Percentiles rank a stretch among this genome's conserved stretches.
phyloP scores from a whole-genome alignment of 2,888 invertebrate species.

The Leptinotarsa peninsularis region DNA sequence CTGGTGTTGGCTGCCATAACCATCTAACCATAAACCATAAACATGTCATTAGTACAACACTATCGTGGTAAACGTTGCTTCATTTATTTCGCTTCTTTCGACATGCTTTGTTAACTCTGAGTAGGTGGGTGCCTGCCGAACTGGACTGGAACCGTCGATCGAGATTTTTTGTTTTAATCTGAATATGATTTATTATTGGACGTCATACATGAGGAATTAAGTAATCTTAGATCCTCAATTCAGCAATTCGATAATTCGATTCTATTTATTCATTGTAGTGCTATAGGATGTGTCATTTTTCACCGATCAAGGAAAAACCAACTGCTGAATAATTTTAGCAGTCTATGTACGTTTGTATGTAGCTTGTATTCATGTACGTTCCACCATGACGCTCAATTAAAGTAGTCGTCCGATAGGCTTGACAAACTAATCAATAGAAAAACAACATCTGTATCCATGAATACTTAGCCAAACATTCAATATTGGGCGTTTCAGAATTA shows the following conservation, averaged over 20 bases:
- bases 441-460: no score
- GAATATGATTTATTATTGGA: constrained; percentile 11
- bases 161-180: constrained; percentile 2
- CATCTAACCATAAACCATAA: constrained; percentile 51
- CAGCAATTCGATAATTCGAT: not conserved
- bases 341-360: no score
- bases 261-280: not conserved
- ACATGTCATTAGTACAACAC: constrained; percentile 46
- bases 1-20: constrained; percentile 43
- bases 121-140: constrained; percentile 38
- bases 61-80: constrained; percentile 42
- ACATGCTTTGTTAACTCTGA: constrained; percentile 44
- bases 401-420: no score
- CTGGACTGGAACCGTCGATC: constrained; percentile 18
- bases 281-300: not conserved
- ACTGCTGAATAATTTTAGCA: no score
- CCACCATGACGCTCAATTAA: no score
- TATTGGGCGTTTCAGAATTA: no score
- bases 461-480: no score
- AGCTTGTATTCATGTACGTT: no score
- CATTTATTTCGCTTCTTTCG: constrained; percentile 39
- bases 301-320: not conserved
- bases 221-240: not conserved
- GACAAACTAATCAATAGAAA: no score
- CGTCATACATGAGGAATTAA: not conserved